Base-by-base conservation (phyloP, 2,888 invertebrate species). In the Pecten maximus region DNA sequence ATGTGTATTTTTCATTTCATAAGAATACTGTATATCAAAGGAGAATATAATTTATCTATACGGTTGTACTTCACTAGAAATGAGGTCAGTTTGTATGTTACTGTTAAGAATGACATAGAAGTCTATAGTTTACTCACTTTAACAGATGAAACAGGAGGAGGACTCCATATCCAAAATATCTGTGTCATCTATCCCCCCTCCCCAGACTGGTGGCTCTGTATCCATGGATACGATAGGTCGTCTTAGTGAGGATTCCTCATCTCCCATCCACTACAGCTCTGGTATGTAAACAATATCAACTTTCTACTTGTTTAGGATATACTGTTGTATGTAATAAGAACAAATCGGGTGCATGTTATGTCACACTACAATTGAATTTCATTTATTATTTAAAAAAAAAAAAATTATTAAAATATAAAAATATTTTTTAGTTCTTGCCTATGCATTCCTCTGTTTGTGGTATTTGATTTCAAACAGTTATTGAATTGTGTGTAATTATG, bases 231-330 rank as follows among this genome's bases (percentile, higher is more conserved):
- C 91, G 19, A 88, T 88, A 15, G 87, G 74, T 74, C 54, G 91
- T 48, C 50, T 92, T 35, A 92, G 90, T 89, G 91, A 92, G 40
- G 91, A 90, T 12, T 92, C 91, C 16, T 86, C 44, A 23, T 92
- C 91, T 15, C 91, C 91, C 10, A 44, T 87, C 6, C 87, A 89
- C 74, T 74, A 74, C 74, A 74, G 74, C 23, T 6, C 74, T 10
- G 74, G 74, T 74, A 35, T 0, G 74, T 10, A 4, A 8, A 44
- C 44, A 44, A 44, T 8, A 44, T 44, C 44, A 44, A n/a, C n/a
- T n/a, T n/a, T n/a, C 44, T 44, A 44, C 44, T 44, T 44, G n/a
- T n/a, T n/a, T n/a, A n/a, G n/a, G n/a, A n/a, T n/a, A n/a, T n/a
- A n/a, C n/a, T n/a, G n/a, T n/a, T n/a, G n/a, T n/a, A n/a, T n/a